Conservation (phyloP, 2,113 vertebrate genomes). For the Columbina picui region DNA sequence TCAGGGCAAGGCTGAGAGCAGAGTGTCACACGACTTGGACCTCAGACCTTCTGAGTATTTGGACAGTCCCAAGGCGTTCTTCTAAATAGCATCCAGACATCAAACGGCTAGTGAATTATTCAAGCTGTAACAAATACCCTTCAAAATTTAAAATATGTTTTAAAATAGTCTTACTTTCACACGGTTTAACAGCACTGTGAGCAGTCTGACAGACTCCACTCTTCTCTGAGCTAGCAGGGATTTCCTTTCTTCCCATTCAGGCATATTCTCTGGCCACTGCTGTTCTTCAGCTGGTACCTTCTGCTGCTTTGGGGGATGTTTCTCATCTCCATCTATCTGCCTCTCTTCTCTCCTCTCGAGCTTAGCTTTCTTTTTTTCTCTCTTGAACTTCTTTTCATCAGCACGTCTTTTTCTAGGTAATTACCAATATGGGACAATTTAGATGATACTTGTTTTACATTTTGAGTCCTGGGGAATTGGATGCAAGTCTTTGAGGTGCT, state of each 20-base stretch:
- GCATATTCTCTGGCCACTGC: slow-evolving; percentile 66
- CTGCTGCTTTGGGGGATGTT: slow-evolving; percentile 61
- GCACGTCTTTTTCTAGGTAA: slow-evolving; percentile 80
- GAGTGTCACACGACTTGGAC: not conserved
- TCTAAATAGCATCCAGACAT: not conserved
- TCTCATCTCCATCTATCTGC: slow-evolving; percentile 73
- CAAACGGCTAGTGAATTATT: not conserved
- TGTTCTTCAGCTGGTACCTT: slow-evolving; percentile 58
- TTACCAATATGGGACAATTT: slow-evolving; percentile 71
- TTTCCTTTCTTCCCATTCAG: slow-evolving; percentile 80
- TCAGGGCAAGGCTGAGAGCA: not conserved
- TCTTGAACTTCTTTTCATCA: slow-evolving; percentile 75
- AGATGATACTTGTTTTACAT: slow-evolving; percentile 46
- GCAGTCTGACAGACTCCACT: slow-evolving; percentile 77
- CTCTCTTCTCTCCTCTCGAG: slow-evolving; percentile 72
- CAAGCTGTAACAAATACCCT: not conserved
- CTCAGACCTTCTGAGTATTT: not conserved
- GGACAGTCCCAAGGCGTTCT: not conserved
- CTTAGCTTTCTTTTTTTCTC: slow-evolving; percentile 76
- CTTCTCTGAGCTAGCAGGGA: slow-evolving; percentile 77
- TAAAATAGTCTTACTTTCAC: slow-evolving; percentile 77
- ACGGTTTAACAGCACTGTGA: slow-evolving; percentile 77
- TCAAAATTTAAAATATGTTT: slow-evolving; percentile 26
- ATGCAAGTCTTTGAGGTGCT: not conserved
- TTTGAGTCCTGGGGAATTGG: not conserved